Percentiles rank a stretch among this genome's conserved stretches.
phyloP scores from a whole-genome alignment of 2,888 invertebrate genomes.

The Hoplodrina ambigua region DNA sequence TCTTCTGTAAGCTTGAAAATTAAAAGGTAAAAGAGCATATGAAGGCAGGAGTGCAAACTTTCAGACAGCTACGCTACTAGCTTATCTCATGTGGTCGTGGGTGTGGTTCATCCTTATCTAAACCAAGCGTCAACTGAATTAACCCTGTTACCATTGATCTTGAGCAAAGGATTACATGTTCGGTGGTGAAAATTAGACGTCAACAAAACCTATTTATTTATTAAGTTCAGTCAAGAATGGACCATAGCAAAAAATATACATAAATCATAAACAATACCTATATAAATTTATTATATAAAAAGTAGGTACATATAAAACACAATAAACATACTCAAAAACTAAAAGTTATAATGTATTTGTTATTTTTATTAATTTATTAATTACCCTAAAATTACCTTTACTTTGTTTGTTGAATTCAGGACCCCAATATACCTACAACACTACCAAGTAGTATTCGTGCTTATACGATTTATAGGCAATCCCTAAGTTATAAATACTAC shows the following conservation, averaged over 20 bases:
- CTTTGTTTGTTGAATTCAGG: background rate
- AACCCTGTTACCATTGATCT: background rate
- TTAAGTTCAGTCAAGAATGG: too few relatives aligned
- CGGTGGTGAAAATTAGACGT: too few relatives aligned
- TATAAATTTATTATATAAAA: background rate
- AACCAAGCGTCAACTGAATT: slow-evolving; percentile 1
- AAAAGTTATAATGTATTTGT: too few relatives aligned
- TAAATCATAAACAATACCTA: too few relatives aligned
- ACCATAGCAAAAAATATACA: too few relatives aligned
- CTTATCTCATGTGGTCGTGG: slow-evolving; percentile 19
- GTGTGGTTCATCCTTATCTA: slow-evolving; percentile 12
- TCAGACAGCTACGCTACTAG: slow-evolving; percentile 17
- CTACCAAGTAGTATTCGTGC: background rate
- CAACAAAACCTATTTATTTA: too few relatives aligned
- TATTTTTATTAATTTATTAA: too few relatives aligned
- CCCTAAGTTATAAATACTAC: slow-evolving; percentile 18
- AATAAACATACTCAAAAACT: background rate
- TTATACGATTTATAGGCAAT: slow-evolving; percentile 8
- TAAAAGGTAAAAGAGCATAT: slow-evolving; percentile 34
- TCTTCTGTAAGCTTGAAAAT: slow-evolving; percentile 40
- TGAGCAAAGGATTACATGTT: too few relatives aligned
- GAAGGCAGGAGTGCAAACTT: slow-evolving; percentile 20
- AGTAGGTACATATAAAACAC: background rate
- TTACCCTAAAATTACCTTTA: too few relatives aligned
- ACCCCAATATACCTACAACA: background rate